These are phyloP conservation scores for Tanytarsus gracilentus DNA, from an alignment of 2,888 invertebrate species.

Conservation along the genomic window DNA sequence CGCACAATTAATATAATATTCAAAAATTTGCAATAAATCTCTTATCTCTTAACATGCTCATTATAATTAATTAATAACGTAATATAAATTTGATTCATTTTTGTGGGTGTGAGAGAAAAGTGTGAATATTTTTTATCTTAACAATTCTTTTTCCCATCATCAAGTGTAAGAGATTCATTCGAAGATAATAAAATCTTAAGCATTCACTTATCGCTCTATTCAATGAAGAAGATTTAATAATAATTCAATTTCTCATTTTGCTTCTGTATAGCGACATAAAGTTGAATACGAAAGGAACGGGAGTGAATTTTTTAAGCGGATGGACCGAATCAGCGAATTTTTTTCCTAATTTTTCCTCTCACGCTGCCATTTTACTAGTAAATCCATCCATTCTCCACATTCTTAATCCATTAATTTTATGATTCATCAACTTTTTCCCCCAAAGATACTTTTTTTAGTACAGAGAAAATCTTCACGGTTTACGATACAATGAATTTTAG, in stretches of 20 bases:
- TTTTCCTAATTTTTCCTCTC: not conserved
- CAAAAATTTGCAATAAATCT: not conserved
- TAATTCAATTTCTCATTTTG: not conserved
- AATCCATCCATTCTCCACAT: not conserved
- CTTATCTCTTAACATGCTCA: not conserved
- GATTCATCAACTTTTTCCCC: constrained; percentile 2
- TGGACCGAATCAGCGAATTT: constrained; percentile 7
- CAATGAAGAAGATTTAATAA: not conserved
- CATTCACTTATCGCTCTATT: constrained; percentile 11
- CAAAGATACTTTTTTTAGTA: not conserved
- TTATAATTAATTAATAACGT: too few relatives aligned
- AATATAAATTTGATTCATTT: too few relatives aligned
- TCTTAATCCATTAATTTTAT: constrained; percentile 13
- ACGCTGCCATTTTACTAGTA: not conserved
- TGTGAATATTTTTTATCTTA: too few relatives aligned
- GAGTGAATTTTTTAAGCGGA: not conserved
- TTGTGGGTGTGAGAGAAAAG: too few relatives aligned
- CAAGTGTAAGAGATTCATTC: not conserved
- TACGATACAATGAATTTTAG: not conserved
- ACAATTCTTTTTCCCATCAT: not conserved
- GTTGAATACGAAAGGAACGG: not conserved
- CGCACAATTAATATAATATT: not conserved
- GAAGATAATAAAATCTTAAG: not conserved
- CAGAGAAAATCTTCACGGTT: constrained; percentile 3
- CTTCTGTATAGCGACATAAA: not conserved